Conservation (phyloP, 2,797 vertebrate species). For the Thamnophis elegans region DNA sequence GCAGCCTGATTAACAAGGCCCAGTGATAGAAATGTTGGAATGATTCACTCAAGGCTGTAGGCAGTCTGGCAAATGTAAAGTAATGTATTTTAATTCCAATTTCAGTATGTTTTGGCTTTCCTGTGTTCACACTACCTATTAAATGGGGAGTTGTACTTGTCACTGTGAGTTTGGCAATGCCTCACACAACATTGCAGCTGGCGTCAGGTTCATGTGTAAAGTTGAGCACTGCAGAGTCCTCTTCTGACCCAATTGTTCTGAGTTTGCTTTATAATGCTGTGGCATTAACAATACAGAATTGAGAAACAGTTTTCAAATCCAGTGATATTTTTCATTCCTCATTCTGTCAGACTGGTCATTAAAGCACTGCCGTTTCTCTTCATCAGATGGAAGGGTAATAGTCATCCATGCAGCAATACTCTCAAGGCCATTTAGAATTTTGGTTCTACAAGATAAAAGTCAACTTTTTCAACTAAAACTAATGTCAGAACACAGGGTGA, state of each 20-base stretch:
- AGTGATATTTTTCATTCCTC: not conserved
- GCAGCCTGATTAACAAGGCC: slow-evolving; percentile 29
- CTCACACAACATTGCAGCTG: not conserved
- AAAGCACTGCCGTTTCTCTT: not conserved
- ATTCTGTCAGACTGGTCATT: not conserved
- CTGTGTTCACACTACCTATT: slow-evolving; percentile 32
- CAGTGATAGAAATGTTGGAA: slow-evolving; percentile 43
- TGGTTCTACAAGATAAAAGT: not conserved
- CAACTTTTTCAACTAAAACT: not conserved
- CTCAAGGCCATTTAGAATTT: not conserved
- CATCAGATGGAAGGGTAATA: not conserved
- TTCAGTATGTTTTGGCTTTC: slow-evolving; percentile 40
- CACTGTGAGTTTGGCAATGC: slow-evolving; percentile 11
- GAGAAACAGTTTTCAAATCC: not conserved
- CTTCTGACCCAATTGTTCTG: slow-evolving; percentile 10
- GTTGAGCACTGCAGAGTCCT: not conserved
- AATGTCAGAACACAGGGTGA: not conserved
- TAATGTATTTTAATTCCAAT: slow-evolving; percentile 42
- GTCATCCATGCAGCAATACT: not conserved
- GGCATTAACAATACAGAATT: slow-evolving; percentile 11
- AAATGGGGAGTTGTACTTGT: not conserved
- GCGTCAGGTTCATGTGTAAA: not conserved
- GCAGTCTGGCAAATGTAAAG: slow-evolving; percentile 38
- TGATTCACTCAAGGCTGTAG: slow-evolving; percentile 30
- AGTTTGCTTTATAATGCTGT: not conserved